phyloP scores from a whole-genome alignment of 1,140 invertebrate species.

The Drosophila nebulosa region DNA sequence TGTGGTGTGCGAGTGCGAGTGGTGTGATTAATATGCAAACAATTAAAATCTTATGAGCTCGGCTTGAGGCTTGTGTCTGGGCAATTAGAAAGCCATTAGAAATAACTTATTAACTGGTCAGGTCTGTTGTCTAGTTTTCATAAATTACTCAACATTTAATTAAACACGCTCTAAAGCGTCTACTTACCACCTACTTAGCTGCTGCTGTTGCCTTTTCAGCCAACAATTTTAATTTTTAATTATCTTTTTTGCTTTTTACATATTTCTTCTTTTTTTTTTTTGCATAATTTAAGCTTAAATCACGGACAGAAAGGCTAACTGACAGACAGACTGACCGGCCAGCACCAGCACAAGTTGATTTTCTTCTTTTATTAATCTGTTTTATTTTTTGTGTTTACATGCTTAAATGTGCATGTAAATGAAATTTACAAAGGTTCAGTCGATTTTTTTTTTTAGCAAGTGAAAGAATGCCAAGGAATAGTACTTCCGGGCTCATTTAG shows the following conservation, averaged over 20 bases:
- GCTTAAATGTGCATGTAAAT: conserved; percentile 56
- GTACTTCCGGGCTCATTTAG: background rate
- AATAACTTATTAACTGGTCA: conserved; percentile 61
- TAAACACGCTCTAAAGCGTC: conserved; percentile 77
- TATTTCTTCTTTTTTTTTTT: conserved; percentile 16
- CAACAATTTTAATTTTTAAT: conserved; percentile 48
- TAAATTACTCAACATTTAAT: conserved; percentile 80
- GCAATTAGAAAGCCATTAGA: conserved; percentile 77
- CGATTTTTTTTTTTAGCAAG: conserved; percentile 24
- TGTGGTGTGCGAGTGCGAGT: background rate
- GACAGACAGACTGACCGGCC: conserved; percentile 34
- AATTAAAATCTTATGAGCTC: conserved; percentile 70
- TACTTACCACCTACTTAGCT: conserved; percentile 79
- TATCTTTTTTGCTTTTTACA: background rate
- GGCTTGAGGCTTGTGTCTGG: conserved; percentile 51
- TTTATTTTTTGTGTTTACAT: background rate
- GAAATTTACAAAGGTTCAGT: background rate
- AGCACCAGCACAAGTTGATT: conserved; percentile 53
- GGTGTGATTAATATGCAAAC: conserved; percentile 68
- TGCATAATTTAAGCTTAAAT: conserved; percentile 75
- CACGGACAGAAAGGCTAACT: conserved; percentile 37
- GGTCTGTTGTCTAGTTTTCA: conserved; percentile 41
- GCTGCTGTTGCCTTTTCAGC: conserved; percentile 54
- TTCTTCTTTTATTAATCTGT: conserved; percentile 26
- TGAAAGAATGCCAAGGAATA: conserved; percentile 12